Conservation (phyloP, 2,797 vertebrate species). For the Odontamblyopus rebecca region DNA sequence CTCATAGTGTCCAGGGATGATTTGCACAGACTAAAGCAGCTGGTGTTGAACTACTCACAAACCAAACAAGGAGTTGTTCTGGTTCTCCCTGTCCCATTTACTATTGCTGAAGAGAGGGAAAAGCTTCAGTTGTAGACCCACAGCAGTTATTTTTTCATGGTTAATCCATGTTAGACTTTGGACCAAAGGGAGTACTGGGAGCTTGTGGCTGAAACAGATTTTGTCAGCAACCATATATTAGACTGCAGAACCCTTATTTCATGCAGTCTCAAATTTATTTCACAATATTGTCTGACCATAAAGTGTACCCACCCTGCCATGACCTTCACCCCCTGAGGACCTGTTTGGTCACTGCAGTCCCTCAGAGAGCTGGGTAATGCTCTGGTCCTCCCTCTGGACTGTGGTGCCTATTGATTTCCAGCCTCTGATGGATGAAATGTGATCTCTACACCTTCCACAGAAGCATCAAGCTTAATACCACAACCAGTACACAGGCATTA, state of each 20-base stretch:
- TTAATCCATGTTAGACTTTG: slow-evolving; percentile 31
- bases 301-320: slow-evolving; percentile 11
- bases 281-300: neutral
- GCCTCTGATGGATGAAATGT: slow-evolving; percentile 47
- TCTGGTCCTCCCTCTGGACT: slow-evolving; percentile 26
- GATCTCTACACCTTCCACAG: slow-evolving; percentile 49
- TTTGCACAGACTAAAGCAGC: slow-evolving; percentile 33
- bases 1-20: slow-evolving; percentile 44
- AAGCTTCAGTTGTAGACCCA: slow-evolving; percentile 12
- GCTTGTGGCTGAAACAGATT: neutral
- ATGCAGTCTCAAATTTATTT: slow-evolving; percentile 9
- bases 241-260: slow-evolving; percentile 16
- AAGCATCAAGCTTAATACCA: slow-evolving; percentile 32
- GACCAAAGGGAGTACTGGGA: slow-evolving; percentile 14
- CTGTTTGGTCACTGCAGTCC: slow-evolving; percentile 34
- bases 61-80: slow-evolving; percentile 53
- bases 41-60: slow-evolving; percentile 51
- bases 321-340: slow-evolving; percentile 37
- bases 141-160: slow-evolving; percentile 14
- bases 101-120: slow-evolving; percentile 22
- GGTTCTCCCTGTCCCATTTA: slow-evolving; percentile 28
- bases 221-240: too few species aligned
- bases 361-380: slow-evolving; percentile 18
- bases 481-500: slow-evolving; percentile 17
- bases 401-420: slow-evolving; percentile 55